Base-by-base conservation (phyloP, 1,140 invertebrate species). In the Augochlora pura region DNA sequence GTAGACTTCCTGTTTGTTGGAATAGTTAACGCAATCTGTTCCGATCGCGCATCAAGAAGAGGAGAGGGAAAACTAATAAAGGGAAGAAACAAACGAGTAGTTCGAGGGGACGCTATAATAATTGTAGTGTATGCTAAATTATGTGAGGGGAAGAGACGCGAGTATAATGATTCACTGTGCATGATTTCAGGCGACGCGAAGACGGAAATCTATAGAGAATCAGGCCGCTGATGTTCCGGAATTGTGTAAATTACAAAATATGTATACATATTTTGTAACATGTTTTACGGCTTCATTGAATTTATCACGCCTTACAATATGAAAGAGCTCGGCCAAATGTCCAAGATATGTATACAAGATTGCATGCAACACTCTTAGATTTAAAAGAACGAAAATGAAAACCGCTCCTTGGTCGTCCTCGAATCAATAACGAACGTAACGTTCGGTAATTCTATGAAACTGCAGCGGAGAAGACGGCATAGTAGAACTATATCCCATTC, bases 361-460 rank as follows among this genome's bases (percentile, higher is more conserved):
- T 67, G 52, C 71, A 62, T 32, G 32, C 32, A 32, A 25, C 60
- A 65, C 62, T 63, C 59, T 74, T 73, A 73, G 70, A 73, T 73
- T 65, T 46, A 46, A 46, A 46, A 46, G 0, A 46, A 46, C 49
- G 67, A 77, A 69, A 84, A 71, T 14, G 78, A 32, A 2, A 73
- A 77, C 88, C 86, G 86, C 76, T 78, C 76, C 59, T 78, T 71
- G 76, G 68, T 78, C 76, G 76, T 78, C 60, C 23, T 78, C 49
- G 69, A 39, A 18, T 78, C n/a, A 78, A 72, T 32, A 1, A 72
- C 23, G 38, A 78, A 18, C 60, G 46, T 78, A 78, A 18, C 60
- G 46, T 78, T 71, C n/a, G 59, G 21, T 64, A 77, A 71, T 63
- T 72, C 54, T 62, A 49, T 23, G n/a, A 63, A 57, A 77, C 68